These are phyloP conservation scores for Mylabris sibirica DNA, from an alignment of 2,888 invertebrate genomes.

Conservation along the genomic window DNA sequence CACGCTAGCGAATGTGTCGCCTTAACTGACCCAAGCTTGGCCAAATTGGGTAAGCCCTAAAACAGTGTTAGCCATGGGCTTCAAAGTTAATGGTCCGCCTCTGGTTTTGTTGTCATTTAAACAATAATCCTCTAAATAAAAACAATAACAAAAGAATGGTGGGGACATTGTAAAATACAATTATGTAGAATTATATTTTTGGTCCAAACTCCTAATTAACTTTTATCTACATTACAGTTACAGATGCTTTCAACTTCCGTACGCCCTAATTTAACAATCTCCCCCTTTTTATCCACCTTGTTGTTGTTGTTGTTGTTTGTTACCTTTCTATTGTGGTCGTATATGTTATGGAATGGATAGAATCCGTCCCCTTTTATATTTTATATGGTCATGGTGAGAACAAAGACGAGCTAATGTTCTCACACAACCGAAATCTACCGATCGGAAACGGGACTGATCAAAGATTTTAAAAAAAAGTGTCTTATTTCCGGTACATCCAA, in stretches of 20 bases:
- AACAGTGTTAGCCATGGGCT: too few relatives aligned
- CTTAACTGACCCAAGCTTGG: too few relatives aligned
- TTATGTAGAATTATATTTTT: neutral
- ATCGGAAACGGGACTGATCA: slow-evolving; percentile 33
- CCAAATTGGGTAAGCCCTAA: too few relatives aligned
- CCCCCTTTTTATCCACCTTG: slow-evolving; percentile 27
- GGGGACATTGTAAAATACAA: neutral
- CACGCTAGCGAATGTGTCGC: too few relatives aligned
- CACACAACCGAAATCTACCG: slow-evolving; percentile 43
- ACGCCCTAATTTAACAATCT: slow-evolving; percentile 24
- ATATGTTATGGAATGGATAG: slow-evolving; percentile 18
- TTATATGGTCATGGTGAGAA: slow-evolving; percentile 40
- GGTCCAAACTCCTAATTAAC: neutral
- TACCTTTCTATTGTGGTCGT: slow-evolving; percentile 16
- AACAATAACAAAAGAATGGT: neutral
- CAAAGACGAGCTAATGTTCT: slow-evolving; percentile 45
- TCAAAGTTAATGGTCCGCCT: too few relatives aligned
- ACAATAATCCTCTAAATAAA: too few relatives aligned
- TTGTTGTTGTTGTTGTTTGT: slow-evolving; percentile 16
- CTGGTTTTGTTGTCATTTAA: too few relatives aligned
- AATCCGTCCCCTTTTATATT: slow-evolving; percentile 17
- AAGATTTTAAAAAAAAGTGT: slow-evolving; percentile 12
- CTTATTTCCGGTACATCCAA: slow-evolving; percentile 1
- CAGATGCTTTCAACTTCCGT: slow-evolving; percentile 25
- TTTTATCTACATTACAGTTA: slow-evolving; percentile 6